phyloP scores from a whole-genome alignment of 2,113 vertebrate genomes.

The Mellivora capensis region DNA sequence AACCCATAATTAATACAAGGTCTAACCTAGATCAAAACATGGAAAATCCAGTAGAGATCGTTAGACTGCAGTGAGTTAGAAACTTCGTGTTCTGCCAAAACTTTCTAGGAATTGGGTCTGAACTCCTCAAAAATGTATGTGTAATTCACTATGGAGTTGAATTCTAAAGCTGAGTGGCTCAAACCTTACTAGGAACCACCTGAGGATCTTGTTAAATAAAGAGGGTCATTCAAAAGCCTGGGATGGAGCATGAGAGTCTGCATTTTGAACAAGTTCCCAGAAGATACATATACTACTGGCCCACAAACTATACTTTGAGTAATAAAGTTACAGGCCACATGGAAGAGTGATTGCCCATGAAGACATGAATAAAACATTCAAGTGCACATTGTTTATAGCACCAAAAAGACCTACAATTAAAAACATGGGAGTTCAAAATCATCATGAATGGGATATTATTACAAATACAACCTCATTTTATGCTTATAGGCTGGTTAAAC shows the following conservation, averaged over 20 bases:
- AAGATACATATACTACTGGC: background rate
- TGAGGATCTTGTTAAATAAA: background rate
- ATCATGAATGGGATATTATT: background rate
- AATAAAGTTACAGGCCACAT: background rate
- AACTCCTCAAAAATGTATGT: background rate
- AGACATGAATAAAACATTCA: background rate
- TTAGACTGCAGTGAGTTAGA: background rate
- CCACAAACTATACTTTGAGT: background rate
- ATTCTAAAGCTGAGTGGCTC: background rate
- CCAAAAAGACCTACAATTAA: background rate
- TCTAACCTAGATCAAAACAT: background rate
- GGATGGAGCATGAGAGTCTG: background rate
- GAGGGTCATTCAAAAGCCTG: background rate
- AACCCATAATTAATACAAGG: background rate
- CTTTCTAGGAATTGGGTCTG: background rate
- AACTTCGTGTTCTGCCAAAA: background rate
- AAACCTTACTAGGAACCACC: background rate
- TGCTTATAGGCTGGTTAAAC: background rate
- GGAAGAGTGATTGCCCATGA: background rate
- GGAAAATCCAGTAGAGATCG: background rate
- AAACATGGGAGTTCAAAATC: background rate
- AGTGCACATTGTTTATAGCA: background rate
- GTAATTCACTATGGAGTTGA: background rate
- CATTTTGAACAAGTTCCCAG: background rate
- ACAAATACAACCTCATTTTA: background rate